Evolutionary conservation across 2,888 invertebrate genomes (phyloP).

Genomic region (Embidobia sp.): DNA sequence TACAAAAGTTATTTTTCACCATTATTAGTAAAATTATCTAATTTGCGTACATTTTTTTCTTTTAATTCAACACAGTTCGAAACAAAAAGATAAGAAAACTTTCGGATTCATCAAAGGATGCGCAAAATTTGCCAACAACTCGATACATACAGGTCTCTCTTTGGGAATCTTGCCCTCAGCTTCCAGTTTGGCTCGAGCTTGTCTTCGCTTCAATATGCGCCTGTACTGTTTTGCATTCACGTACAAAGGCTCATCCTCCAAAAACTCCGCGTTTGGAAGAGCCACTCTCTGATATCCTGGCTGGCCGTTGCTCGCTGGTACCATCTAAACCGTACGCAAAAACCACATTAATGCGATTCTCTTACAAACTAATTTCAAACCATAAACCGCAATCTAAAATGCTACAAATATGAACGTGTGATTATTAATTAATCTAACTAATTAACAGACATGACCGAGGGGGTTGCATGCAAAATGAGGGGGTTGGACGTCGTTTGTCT

Average conservation of each 20-base stretch:
- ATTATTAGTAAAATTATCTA: no score
- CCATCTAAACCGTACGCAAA: slow-evolving; percentile 82
- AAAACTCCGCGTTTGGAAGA: slow-evolving; percentile 84
- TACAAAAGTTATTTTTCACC: no score
- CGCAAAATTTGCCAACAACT: not conserved
- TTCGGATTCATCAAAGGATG: no score
- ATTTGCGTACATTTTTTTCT: no score
- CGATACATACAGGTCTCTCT: slow-evolving; percentile 89
- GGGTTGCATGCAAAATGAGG: slow-evolving; percentile 15
- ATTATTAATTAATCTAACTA: no score
- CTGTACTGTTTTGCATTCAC: slow-evolving; percentile 99
- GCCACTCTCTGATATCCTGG: slow-evolving; percentile 85
- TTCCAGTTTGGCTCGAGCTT: slow-evolving; percentile 97
- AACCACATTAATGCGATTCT: not conserved
- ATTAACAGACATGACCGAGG: no score
- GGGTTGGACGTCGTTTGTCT: not conserved
- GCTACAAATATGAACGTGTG: no score
- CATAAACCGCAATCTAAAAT: not conserved
- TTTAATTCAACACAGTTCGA: no score
- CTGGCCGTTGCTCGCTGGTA: slow-evolving; percentile 82
- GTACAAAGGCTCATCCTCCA: slow-evolving; percentile 97
- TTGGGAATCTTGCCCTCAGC: slow-evolving; percentile 98
- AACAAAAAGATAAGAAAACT: no score
- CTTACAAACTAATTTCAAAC: no score
- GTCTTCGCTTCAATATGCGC: slow-evolving; percentile 95